A percentile compares a stretch with the other conserved stretches of the same genome.
Evolutionary conservation across 2,797 vertebrate genomes (phyloP).

Genomic region (Tarsius wallacei): DNA sequence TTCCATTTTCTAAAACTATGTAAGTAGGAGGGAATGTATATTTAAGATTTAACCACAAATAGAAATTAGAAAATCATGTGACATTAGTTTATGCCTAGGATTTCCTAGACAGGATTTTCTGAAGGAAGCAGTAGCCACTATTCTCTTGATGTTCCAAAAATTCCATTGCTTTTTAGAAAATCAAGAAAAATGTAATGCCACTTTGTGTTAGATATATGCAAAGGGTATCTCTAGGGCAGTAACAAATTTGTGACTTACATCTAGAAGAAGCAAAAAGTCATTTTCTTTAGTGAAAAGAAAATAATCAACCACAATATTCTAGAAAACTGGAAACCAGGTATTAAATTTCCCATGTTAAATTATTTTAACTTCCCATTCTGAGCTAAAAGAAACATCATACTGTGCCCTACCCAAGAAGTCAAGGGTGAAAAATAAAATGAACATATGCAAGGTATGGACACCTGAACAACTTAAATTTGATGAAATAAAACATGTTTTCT

Average conservation of each 20-base stretch:
- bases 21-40: neutral
- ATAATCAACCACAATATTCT: neutral
- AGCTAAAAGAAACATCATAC: neutral
- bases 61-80: neutral
- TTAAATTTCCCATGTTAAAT: conserved; percentile 10
- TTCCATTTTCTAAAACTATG: neutral
- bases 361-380: neutral
- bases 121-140: neutral
- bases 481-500: neutral
- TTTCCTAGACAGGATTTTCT: neutral
- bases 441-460: neutral
- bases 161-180: conserved; percentile 40
- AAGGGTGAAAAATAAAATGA: neutral
- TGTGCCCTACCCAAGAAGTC: neutral
- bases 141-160: neutral
- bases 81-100: neutral
- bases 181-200: neutral
- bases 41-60: neutral
- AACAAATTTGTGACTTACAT: conserved; percentile 57
- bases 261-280: conserved; percentile 12
- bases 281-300: conserved; percentile 44
- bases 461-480: neutral
- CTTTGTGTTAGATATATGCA: conserved; percentile 16
- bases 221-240: conserved; percentile 15
- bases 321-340: neutral